Conservation (phyloP, 2,797 vertebrate species). For the Notoglanidium macrostoma region DNA sequence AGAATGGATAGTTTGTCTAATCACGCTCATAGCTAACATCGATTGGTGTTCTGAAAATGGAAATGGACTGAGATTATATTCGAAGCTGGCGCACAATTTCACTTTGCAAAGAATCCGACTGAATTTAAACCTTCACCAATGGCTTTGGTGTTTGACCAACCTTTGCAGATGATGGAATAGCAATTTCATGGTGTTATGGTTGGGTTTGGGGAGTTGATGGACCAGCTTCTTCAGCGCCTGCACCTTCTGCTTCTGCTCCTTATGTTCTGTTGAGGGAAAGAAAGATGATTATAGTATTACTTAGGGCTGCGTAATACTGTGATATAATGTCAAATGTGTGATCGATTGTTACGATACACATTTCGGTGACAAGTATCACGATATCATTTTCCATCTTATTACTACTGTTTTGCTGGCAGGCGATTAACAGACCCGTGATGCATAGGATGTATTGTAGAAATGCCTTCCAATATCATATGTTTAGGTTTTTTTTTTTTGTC, state of each 20-base stretch:
- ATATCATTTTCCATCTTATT: too few relatives aligned
- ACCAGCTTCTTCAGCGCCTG: conserved; percentile 81
- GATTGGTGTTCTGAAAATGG: too few relatives aligned
- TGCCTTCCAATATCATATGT: neutral
- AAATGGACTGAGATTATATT: neutral
- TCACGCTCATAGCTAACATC: neutral
- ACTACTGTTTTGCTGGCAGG: neutral
- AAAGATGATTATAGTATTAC: conserved; percentile 36
- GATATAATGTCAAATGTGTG: neutral
- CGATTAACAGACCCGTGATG: neutral
- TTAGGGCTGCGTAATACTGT: neutral
- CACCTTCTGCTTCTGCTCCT: conserved; percentile 75
- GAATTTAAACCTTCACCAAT: neutral
- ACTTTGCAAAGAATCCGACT: neutral
- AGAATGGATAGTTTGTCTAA: neutral
- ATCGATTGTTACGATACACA: neutral
- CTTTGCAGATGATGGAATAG: conserved; percentile 88
- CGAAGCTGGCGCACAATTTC: neutral
- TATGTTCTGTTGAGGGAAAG: conserved; percentile 78
- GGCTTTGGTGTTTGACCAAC: conserved; percentile 64
- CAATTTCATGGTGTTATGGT: conserved; percentile 88
- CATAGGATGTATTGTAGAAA: neutral
- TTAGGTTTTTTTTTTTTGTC: neutral
- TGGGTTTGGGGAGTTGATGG: conserved; percentile 84
- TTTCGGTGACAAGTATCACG: neutral